Percentiles rank a stretch among this genome's conserved stretches.
Evolutionary conservation across 2,888 invertebrate genomes (phyloP).

Genomic region (Ptycholaimellus sp.): DNA sequence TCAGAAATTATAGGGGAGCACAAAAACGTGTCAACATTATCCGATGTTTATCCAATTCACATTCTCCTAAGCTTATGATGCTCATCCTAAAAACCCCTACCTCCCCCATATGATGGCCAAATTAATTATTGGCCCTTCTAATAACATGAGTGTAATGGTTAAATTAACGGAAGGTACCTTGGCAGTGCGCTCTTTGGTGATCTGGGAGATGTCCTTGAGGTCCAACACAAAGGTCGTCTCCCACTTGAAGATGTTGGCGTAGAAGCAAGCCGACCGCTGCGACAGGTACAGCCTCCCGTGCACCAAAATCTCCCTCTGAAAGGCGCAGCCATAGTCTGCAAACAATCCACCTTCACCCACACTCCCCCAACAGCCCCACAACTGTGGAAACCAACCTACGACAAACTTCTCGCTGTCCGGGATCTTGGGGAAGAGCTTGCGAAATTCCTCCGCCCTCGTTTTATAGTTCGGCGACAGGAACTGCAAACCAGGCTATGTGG

Average conservation of each 20-base stretch:
- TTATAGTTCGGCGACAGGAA: conserved; percentile 55
- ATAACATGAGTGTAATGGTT: too few species aligned
- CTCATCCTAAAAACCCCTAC: too few species aligned
- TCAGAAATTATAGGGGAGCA: too few species aligned
- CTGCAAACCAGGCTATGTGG: too few species aligned
- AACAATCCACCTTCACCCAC: conserved; percentile 12
- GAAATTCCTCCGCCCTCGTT: conserved; percentile 71
- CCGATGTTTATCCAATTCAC: too few species aligned
- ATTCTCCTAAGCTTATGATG: too few species aligned
- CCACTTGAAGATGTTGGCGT: conserved; percentile 92
- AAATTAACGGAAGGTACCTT: too few species aligned
- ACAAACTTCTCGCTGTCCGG: conserved; percentile 36
- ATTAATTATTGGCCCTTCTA: too few species aligned
- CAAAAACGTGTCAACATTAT: too few species aligned
- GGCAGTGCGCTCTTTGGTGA: conserved; percentile 76
- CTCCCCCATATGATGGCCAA: too few species aligned
- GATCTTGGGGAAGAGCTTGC: conserved; percentile 64
- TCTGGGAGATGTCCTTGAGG: conserved; percentile 68
- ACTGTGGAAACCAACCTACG: conserved; percentile 37
- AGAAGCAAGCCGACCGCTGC: conserved; percentile 79
- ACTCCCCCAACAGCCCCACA: background rate
- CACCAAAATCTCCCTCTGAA: conserved; percentile 77
- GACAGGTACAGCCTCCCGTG: conserved; percentile 87
- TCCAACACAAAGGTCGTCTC: conserved; percentile 42
- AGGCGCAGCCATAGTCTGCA: conserved; percentile 82